A percentile compares a stretch with the other conserved stretches of the same genome.
Evolutionary conservation across 2,113 vertebrate genomes (phyloP).

Genomic region (Crotophaga sulcirostris): DNA sequence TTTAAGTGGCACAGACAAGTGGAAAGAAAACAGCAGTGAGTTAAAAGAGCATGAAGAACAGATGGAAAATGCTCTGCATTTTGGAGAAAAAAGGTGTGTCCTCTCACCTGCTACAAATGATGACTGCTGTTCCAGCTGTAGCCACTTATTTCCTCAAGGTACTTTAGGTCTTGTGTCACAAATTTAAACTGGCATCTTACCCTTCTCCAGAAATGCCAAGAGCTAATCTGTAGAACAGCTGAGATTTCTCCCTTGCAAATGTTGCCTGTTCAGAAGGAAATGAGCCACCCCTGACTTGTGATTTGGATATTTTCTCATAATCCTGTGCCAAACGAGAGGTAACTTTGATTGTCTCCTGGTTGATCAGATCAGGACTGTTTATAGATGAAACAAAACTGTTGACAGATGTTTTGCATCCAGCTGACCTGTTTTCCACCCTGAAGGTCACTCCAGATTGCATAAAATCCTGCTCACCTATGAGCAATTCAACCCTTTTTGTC

Average conservation of each 20-base stretch:
- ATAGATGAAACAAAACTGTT: background rate
- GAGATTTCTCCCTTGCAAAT: background rate
- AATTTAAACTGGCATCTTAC: background rate
- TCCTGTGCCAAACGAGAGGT: background rate
- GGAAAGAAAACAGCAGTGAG: background rate
- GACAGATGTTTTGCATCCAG: background rate
- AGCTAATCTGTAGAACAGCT: background rate
- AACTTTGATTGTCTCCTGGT: background rate
- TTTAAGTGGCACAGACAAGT: background rate
- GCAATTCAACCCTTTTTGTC: background rate
- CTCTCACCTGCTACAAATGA: background rate
- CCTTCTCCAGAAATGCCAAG: conserved; percentile 12
- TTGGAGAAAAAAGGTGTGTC: background rate
- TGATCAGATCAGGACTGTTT: background rate
- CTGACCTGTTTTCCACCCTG: background rate
- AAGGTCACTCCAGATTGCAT: background rate
- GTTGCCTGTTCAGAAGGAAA: background rate
- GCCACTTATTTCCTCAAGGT: background rate
- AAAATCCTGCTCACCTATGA: background rate
- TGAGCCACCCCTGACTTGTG: background rate
- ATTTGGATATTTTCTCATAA: background rate
- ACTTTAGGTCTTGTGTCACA: background rate
- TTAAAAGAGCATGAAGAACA: background rate
- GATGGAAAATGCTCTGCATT: background rate
- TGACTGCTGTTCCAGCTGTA: background rate